Evolutionary conservation across 1,140 invertebrate genomes (phyloP), one percentile per base, ranked within the genome.

Genomic region (Chironomus tepperi): DNA sequence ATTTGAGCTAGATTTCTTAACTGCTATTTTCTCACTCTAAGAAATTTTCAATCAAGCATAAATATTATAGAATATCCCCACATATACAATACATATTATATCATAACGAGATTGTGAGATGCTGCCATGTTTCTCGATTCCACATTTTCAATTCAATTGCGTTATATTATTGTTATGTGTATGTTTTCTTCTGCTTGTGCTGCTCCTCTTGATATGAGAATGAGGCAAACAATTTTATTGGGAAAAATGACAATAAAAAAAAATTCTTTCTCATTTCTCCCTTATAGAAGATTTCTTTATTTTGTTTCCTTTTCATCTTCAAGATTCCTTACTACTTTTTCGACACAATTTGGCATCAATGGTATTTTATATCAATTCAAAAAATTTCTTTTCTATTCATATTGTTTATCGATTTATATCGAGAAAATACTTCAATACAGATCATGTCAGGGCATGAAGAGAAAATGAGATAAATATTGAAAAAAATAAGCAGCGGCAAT

Each of bases 291-390:
- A 57, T 57, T 57, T 15, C 47, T 1, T 2, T 34, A 34, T 34
- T 34, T 34, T 34, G 24, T 34, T 34, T 34, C 24, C 24, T 34
- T 34, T 34, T 34, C 24, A 34, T 57, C 47, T 15, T n/a, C 47
- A 57, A 47, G 15, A 57, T 57, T 57, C 12, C 3, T 5, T 34
- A 34, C 24, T 34, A 34, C 24, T 34, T 34, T 34, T 57, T 57
- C 47, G 5, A 57, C 47, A 57, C 47, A 57, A 57, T 57, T 57
- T 57, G 47, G 47, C 47, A 57, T 57, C 47, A 57, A 57, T 57
- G 47, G 47, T 3, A 57, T 57, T 57, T 57, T 12, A 57, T 57
- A 57, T 57, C 12, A n/a, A n/a, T 57, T n/a, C n/a, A n/a, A n/a
- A 15, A 2, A 15, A 47, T 15, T 57, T 12, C n/a, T 15, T 57